Evolutionary conservation across 1,140 invertebrate genomes (phyloP), one percentile per base, ranked within the genome.

Genomic region (Hylaeus anthracinus): DNA sequence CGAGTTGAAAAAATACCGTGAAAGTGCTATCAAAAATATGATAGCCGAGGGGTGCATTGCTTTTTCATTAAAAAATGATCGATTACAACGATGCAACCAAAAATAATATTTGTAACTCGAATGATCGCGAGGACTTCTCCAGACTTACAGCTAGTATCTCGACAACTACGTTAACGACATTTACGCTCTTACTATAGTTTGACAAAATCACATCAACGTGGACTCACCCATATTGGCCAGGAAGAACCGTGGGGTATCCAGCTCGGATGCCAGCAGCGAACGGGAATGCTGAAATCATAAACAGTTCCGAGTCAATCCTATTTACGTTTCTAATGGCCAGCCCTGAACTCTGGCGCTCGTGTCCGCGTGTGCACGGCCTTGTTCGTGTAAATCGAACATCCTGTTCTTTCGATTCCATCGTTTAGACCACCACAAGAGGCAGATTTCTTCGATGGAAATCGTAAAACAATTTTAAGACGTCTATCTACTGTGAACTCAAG

Each of bases 221-320:
- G 88, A 96, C 96, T 96, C 92, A 97, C 96, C 96, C 96, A 90
- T 96, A 96, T 89, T 96, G 96, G 75, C 95, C 94, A 39, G 95
- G 96, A 86, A 97, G 91, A 56, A 96, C 95, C 55, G 96, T 94
- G 66, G 94, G 96, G 88, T 96, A 96, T 72, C 96, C 96, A 79
- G 96, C 94, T 74, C 96, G 94, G 81, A 96, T 95, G 51, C 95
- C 95, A 74, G 94, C 92, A 70, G 94, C 93, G 88, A 95, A 95
- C 86, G 95, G 95, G 92, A 95, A 96, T 89, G 95, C 95, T 95
- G 91, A 65, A 95, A 95, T 66, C 83, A 88, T 65, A 85, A 82
- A 82, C 37, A 77, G 39, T 48, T 43, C 60, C 1, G 8, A 65
- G 37, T 83, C 58, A 77, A 84, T 81, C 70, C 77, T 58, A 83